phyloP scores from a whole-genome alignment of 2,113 vertebrate genomes.

The Heterotilapia buettikoferi region DNA sequence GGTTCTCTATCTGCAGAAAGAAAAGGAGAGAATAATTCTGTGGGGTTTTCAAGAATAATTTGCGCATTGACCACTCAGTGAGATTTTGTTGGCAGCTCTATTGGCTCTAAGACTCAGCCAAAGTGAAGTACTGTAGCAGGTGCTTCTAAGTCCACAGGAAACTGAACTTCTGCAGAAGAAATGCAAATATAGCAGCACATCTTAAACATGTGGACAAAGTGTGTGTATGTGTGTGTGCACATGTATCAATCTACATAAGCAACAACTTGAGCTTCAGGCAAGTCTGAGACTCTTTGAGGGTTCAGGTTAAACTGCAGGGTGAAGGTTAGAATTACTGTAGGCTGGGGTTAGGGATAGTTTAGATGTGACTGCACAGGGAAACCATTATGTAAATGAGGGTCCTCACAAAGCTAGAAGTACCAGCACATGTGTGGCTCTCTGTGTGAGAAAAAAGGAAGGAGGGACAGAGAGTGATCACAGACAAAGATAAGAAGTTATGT shows the following conservation, averaged over 20 bases:
- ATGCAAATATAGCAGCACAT: not conserved
- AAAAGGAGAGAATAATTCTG: not conserved
- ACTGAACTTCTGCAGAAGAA: not conserved
- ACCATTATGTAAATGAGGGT: not conserved
- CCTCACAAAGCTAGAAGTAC: not conserved
- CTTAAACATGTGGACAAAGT: not conserved
- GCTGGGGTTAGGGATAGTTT: not conserved
- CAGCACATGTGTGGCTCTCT: not conserved
- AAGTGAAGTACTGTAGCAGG: not conserved
- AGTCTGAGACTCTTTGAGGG: not conserved
- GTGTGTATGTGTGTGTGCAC: not conserved
- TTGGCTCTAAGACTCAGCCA: not conserved
- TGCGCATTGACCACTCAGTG: not conserved
- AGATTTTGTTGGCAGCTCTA: not conserved
- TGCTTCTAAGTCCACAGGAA: not conserved
- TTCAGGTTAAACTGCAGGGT: not conserved
- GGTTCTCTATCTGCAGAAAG: conserved; percentile 82
- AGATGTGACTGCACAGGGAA: not conserved
- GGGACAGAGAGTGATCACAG: conserved; percentile 12
- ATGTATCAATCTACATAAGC: not conserved
- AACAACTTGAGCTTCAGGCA: not conserved
- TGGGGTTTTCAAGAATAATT: not conserved
- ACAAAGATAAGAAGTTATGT: conserved; percentile 31
- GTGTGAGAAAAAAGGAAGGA: not conserved
- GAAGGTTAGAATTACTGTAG: not conserved